Percentiles rank a stretch among this genome's conserved stretches.
Conservation (phyloP, 1,140 invertebrate species). For the Leucophenga varia region DNA sequence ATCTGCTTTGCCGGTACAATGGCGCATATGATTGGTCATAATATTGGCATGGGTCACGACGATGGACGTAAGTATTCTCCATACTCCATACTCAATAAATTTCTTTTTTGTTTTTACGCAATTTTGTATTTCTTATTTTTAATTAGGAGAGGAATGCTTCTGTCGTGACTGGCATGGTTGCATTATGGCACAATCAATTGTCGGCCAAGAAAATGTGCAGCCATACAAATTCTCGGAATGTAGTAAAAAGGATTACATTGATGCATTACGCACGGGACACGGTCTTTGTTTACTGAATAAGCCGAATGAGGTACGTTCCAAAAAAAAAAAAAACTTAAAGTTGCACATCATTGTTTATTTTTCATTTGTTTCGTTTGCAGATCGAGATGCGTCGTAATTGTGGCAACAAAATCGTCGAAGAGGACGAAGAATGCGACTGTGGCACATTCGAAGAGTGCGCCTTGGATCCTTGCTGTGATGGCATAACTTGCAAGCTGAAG, state of each 20-base stretch:
- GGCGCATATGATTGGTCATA: conserved; percentile 96
- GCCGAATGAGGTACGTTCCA: conserved; percentile 76
- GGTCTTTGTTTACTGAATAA: conserved; percentile 88
- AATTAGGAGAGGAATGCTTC: conserved; percentile 68
- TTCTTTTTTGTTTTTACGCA: neutral
- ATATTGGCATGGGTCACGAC: conserved; percentile 93
- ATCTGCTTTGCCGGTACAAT: conserved; percentile 89
- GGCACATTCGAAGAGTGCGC: conserved; percentile 84
- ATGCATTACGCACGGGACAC: conserved; percentile 73
- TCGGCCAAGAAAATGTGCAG: conserved; percentile 86
- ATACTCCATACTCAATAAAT: neutral
- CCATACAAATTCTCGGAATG: conserved; percentile 93
- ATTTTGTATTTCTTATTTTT: neutral
- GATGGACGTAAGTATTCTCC: conserved; percentile 70
- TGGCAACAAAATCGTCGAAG: conserved; percentile 91
- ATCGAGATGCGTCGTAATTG: conserved; percentile 74
- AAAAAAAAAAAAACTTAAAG: neutral
- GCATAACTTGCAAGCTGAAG: conserved; percentile 89
- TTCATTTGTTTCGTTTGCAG: conserved; percentile 42
- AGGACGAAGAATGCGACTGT: conserved; percentile 94
- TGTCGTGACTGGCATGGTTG: conserved; percentile 94
- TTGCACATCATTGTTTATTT: neutral
- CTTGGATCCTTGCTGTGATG: conserved; percentile 92
- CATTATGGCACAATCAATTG: conserved; percentile 91
- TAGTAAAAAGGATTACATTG: conserved; percentile 82